Conservation (phyloP, 2,888 invertebrate genomes). For the Drosophila paucipuncta region DNA sequence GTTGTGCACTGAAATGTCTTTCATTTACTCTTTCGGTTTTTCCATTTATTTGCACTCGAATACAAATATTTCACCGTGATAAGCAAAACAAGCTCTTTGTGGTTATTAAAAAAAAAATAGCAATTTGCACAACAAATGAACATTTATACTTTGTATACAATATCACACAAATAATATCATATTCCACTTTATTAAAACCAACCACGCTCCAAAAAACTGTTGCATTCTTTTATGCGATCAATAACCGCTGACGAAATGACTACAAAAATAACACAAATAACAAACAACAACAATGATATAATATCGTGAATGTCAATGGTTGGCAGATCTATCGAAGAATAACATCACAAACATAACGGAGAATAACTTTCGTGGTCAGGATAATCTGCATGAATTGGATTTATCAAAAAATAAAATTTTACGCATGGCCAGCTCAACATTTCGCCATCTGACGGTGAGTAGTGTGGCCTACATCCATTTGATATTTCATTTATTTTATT, state of each 20-base stretch:
- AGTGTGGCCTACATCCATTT: not conserved
- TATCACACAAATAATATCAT: constrained; percentile 30
- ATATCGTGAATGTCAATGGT: constrained; percentile 20
- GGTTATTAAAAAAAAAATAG: constrained; percentile 31
- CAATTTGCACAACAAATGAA: constrained; percentile 15
- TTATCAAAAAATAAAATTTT: constrained; percentile 91
- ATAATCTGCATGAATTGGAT: constrained; percentile 89
- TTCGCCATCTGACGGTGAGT: constrained; percentile 88
- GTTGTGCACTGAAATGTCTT: constrained; percentile 22
- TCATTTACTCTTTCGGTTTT: constrained; percentile 26
- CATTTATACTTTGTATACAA: constrained; percentile 8
- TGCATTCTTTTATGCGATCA: constrained; percentile 33
- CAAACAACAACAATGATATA: not conserved
- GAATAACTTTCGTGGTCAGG: constrained; percentile 92
- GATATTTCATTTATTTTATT: constrained; percentile 6
- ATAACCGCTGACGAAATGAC: constrained; percentile 18
- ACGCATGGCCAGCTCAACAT: constrained; percentile 91
- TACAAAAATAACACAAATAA: constrained; percentile 15
- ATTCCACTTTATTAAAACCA: constrained; percentile 32
- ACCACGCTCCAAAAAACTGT: constrained; percentile 28
- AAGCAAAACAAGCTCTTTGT: constrained; percentile 27
- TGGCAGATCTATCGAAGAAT: constrained; percentile 89
- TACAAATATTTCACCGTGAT: constrained; percentile 44
- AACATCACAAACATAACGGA: constrained; percentile 90
- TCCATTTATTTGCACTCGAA: constrained; percentile 24